Evolutionary conservation across 2,113 vertebrate species (phyloP), one percentile per base, ranked within the genome.

Genomic region (Oryzias javanicus): DNA sequence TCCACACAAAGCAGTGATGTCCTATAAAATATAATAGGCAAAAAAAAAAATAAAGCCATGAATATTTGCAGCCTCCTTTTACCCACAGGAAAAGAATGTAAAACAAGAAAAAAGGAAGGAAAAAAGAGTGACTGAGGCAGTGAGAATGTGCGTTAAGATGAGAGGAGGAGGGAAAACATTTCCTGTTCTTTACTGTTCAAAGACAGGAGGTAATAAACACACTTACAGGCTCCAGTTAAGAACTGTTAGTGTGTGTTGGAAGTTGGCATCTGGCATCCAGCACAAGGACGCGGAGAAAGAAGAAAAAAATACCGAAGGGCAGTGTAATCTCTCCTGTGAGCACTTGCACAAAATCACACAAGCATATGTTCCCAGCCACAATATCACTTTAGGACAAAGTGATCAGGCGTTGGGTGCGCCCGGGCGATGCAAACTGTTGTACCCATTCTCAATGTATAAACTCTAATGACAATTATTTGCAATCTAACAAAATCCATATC

Each of bases 101-200:
- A 35, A 35, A 12, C 35, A 35, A 35, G 10, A 35, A 35, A 29
- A 35, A 35, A 45, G 3, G 17, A 45, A 14, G 17, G 42, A 14
- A 14, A 60, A 68, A 50, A 29, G 62, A 74, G 49, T 64, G 66
- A 74, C 63, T 40, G 49, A 46, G 57, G 55, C 19, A 35, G 17
- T 12, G 14, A 60, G 24, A 47, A 18, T 42, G 53, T 1, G 20
- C 20, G 40, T 4, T 47, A 72, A 79, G 64, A 78, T 79, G 79
- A 81, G 67, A 71, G 60, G 54, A 77, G 55, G 69, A 75, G 59
- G 70, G 55, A 78, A 80, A 83, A 82, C 75, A 81, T 84, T 87
- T 83, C 82, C 82, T 83, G 79, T 64, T 82, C 78, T 84, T 86
- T 84, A 81, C 80, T 75, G 68, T 84, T 70, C 70, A 80, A 69